Evolutionary conservation across 2,797 vertebrate genomes (phyloP), one percentile per base, ranked within the genome.

Genomic region (Cossypha dichroa): DNA sequence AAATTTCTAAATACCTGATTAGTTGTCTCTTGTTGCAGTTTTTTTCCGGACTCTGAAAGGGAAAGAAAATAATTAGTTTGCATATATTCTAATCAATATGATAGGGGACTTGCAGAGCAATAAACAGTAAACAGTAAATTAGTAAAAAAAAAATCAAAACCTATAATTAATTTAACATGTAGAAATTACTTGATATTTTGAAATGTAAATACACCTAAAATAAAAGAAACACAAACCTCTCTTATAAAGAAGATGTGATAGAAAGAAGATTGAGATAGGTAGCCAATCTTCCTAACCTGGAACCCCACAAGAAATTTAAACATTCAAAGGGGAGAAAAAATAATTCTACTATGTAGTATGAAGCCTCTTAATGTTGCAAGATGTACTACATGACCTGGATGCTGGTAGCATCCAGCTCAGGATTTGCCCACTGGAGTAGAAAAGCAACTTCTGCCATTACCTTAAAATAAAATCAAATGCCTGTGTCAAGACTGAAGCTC

Each of bases 31-130:
- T 93, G 94, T 45, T 94, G 96, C 67, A 84, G 38, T 86, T 96
- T 97, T 88, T 96, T 96, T 85, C 86, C 96, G 88, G 96, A 96
- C 59, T 91, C 98, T 98, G 98, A 97, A 98, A 98, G 23, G 94
- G 60, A 98, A 97, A 96, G 63, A 60, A 96, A 88, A 97, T 19
- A 91, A 80, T 85, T 87, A 79, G 15, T 40, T 80, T 85, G 63
- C 55, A 66, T 17, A 28, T 45, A 55, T 56, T 73, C 68, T 74
- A 94, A 64, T 63, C 36, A 88, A 72, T 67, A 70, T 4, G 5
- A 52, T 26, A 5, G 18, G 40, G 7, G 14, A 58, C 33, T 60
- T n/a, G 33, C 9, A 77, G 46, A 88, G 52, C 9, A 91, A 48
- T 58, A 69, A 2, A 2, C 17, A 80, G 9, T 55, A 72, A 2